phyloP scores from a whole-genome alignment of 2,797 vertebrate species.

The Danio tinwini region DNA sequence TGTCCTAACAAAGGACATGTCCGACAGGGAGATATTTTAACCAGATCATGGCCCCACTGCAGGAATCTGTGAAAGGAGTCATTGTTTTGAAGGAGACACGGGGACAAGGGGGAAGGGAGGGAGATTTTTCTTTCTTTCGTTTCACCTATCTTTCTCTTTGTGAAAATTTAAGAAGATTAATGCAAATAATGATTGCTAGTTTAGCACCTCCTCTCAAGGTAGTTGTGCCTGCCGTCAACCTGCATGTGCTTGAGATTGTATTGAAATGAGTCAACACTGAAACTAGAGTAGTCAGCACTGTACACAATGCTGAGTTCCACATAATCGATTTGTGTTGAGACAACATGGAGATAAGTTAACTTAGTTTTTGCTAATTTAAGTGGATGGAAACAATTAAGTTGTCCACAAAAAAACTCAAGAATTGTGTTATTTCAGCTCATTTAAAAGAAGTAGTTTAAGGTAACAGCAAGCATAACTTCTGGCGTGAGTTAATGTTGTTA shows the following conservation, averaged over 20 bases:
- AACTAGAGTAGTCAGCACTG: not conserved
- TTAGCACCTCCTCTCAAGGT: slow-evolving; percentile 48
- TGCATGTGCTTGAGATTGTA: slow-evolving; percentile 11
- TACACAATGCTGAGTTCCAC: not conserved
- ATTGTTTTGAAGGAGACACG: slow-evolving; percentile 63
- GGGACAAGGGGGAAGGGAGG: slow-evolving; percentile 49
- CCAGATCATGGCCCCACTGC: slow-evolving; percentile 63
- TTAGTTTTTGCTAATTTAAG: too few species aligned
- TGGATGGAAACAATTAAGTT: too few species aligned
- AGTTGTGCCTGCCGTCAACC: not conserved
- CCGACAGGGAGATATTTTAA: slow-evolving; percentile 73
- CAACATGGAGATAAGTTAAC: too few species aligned
- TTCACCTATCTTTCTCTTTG: slow-evolving; percentile 44
- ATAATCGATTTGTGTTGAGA: too few species aligned
- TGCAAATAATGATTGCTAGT: slow-evolving; percentile 51
- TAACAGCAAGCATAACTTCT: too few species aligned
- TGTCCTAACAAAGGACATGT: slow-evolving; percentile 63
- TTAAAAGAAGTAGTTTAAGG: too few species aligned
- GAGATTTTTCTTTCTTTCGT: slow-evolving; percentile 28
- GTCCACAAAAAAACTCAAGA: too few species aligned
- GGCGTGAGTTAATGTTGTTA: too few species aligned
- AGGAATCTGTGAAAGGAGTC: slow-evolving; percentile 68
- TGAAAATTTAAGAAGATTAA: slow-evolving; percentile 49
- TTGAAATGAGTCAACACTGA: not conserved
- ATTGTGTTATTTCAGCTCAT: too few species aligned